Percentiles rank a stretch among this genome's conserved stretches.
Conservation (phyloP, 92 coral and sea anemone species). For the Zoanthus sociatus region DNA sequence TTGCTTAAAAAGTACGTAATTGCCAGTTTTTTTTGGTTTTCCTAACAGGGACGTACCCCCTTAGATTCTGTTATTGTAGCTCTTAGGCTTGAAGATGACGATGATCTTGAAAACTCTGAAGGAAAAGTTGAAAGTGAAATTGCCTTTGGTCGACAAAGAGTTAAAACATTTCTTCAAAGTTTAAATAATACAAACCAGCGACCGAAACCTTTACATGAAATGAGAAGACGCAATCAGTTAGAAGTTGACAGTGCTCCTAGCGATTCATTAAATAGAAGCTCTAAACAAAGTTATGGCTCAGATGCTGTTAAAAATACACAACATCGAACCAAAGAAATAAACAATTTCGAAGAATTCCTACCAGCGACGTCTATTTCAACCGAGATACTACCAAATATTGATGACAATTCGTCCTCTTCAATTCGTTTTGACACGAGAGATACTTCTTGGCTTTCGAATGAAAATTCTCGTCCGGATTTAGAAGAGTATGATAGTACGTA, state of each 20-base stretch:
- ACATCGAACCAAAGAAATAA: background rate
- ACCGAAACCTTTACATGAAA: slow-evolving; percentile 42
- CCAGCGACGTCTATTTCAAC: background rate
- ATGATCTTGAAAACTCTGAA: slow-evolving; percentile 45
- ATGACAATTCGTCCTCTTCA: background rate
- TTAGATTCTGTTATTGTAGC: slow-evolving; percentile 76
- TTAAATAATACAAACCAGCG: slow-evolving; percentile 6
- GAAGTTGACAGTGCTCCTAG: slow-evolving; percentile 33
- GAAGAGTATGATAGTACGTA: slow-evolving; percentile 54
- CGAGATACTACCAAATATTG: background rate
- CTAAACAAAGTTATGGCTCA: background rate
- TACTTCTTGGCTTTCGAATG: background rate
- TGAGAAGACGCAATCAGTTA: slow-evolving; percentile 67
- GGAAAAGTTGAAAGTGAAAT: slow-evolving; percentile 58
- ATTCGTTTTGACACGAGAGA: background rate
- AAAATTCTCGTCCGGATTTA: slow-evolving; percentile 2
- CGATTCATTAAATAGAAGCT: background rate
- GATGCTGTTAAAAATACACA: background rate
- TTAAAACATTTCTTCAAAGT: slow-evolving; percentile 69
- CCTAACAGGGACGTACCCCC: slow-evolving; percentile 79
- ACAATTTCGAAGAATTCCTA: background rate
- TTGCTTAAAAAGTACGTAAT: background rate
- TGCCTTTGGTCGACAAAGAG: slow-evolving; percentile 71
- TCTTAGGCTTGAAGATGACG: slow-evolving; percentile 68
- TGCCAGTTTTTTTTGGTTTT: background rate